Evolutionary conservation across 2,797 vertebrate genomes (phyloP).

Genomic region (Poeciliopsis gracilis): DNA sequence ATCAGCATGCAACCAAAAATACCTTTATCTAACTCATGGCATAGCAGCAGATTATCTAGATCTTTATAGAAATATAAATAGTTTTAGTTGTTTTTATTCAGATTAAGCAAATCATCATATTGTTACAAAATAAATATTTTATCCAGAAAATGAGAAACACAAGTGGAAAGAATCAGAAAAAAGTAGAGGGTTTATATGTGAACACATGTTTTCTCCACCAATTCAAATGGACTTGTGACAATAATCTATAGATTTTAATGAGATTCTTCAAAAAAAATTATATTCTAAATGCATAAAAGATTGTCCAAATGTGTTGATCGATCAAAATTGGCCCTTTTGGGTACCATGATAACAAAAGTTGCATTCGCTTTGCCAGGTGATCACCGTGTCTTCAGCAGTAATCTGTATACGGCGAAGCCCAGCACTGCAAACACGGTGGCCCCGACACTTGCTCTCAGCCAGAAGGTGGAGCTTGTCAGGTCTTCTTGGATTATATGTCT

Average conservation of each 20-base stretch:
- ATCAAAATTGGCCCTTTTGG: slow-evolving; percentile 18
- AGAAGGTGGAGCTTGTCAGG: slow-evolving; percentile 92
- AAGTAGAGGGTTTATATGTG: background rate
- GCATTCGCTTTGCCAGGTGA: slow-evolving; percentile 29
- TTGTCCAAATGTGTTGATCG: slow-evolving; percentile 10
- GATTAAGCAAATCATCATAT: slow-evolving; percentile 49
- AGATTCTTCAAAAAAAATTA: background rate
- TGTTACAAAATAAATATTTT: slow-evolving; percentile 68
- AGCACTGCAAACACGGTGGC: slow-evolving; percentile 92
- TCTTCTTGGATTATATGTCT: slow-evolving; percentile 92
- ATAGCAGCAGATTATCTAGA: slow-evolving; percentile 31
- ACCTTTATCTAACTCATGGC: slow-evolving; percentile 14
- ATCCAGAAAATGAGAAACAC: slow-evolving; percentile 20
- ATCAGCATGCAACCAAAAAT: slow-evolving; percentile 53
- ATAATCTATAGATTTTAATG: slow-evolving; percentile 18
- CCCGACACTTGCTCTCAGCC: slow-evolving; percentile 93
- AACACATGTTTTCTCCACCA: background rate
- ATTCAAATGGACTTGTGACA: slow-evolving; percentile 2
- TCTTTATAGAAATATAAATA: slow-evolving; percentile 69
- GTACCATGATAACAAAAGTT: slow-evolving; percentile 10
- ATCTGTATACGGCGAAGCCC: slow-evolving; percentile 94
- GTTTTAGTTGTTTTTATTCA: slow-evolving; percentile 43
- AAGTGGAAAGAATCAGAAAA: slow-evolving; percentile 23
- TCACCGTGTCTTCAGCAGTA: slow-evolving; percentile 91
- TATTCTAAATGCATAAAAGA: slow-evolving; percentile 3